Percentiles rank a stretch among this genome's conserved stretches.
Evolutionary conservation across 2,113 vertebrate species (phyloP).

Genomic region (Athene cunicularia): DNA sequence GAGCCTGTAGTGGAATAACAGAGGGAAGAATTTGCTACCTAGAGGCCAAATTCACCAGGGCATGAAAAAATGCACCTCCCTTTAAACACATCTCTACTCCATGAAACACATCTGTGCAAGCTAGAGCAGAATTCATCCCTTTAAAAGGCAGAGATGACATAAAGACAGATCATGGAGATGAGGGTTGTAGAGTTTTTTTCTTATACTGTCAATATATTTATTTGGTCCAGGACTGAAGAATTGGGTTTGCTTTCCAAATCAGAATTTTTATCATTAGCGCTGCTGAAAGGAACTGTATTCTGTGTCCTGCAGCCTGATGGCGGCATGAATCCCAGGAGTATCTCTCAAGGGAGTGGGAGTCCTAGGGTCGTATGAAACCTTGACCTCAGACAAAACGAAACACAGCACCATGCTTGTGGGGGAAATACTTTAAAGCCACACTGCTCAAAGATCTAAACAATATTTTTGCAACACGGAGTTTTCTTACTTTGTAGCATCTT

Average conservation of each 20-base stretch:
- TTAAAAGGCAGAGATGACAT: not conserved
- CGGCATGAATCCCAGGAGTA: not conserved
- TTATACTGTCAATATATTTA: not conserved
- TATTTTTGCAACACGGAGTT: accelerated
- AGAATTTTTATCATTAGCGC: not conserved
- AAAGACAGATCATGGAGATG: not conserved
- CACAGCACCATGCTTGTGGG: accelerated
- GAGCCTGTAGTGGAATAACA: not conserved
- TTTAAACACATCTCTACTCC: not conserved
- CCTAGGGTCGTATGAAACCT: not conserved
- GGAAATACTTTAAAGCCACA: not conserved
- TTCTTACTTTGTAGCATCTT: not conserved
- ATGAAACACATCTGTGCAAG: not conserved
- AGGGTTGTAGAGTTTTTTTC: not conserved
- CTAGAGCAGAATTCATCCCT: not conserved
- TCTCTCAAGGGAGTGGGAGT: not conserved
- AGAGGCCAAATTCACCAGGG: not conserved
- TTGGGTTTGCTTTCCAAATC: not conserved
- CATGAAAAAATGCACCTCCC: not conserved
- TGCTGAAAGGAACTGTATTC: not conserved
- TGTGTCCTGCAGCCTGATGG: not conserved
- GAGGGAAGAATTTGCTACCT: slow-evolving; percentile 8
- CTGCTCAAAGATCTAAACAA: not conserved
- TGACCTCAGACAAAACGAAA: not conserved
- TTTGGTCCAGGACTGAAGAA: not conserved